A percentile compares a stretch with the other conserved stretches of the same genome.
These are phyloP conservation scores for Aelia acuminata DNA, from an alignment of 2,888 invertebrate genomes.

Conservation along the genomic window DNA sequence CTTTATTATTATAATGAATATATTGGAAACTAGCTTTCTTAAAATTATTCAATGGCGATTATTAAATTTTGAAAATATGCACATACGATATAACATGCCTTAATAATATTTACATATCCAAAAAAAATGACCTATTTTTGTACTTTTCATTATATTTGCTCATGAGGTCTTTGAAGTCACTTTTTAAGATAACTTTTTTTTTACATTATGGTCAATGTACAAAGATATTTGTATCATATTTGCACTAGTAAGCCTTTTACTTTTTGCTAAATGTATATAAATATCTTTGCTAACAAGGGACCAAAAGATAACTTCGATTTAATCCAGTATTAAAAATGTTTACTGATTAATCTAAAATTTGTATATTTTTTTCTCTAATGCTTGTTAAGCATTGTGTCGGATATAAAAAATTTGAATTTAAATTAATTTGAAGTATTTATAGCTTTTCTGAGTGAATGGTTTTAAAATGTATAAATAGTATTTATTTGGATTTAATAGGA, in stretches of 20 bases:
- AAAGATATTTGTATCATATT: too few species aligned
- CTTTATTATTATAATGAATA: neutral
- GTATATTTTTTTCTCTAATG: neutral
- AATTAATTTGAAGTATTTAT: neutral
- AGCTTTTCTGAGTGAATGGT: neutral
- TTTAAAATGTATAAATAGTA: neutral
- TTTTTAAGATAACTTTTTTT: neutral
- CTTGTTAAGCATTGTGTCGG: neutral
- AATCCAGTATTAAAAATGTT: neutral
- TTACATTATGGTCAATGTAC: too few species aligned
- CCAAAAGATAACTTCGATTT: neutral
- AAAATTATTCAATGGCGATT: neutral
- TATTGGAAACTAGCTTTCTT: neutral
- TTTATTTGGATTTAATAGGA: neutral
- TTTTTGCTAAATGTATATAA: neutral
- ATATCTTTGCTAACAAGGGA: neutral
- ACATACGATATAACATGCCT: neutral
- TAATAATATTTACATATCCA: slow-evolving; percentile 4
- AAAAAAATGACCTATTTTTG: neutral
- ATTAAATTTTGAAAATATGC: neutral
- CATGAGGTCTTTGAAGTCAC: neutral
- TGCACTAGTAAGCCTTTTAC: too few species aligned
- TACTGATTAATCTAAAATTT: neutral
- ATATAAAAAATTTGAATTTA: neutral
- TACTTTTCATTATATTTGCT: neutral